Evolutionary conservation across 53 echinoderm and acorn worm genomes (phyloP).

Genomic region (Hippasteria phrygiana): DNA sequence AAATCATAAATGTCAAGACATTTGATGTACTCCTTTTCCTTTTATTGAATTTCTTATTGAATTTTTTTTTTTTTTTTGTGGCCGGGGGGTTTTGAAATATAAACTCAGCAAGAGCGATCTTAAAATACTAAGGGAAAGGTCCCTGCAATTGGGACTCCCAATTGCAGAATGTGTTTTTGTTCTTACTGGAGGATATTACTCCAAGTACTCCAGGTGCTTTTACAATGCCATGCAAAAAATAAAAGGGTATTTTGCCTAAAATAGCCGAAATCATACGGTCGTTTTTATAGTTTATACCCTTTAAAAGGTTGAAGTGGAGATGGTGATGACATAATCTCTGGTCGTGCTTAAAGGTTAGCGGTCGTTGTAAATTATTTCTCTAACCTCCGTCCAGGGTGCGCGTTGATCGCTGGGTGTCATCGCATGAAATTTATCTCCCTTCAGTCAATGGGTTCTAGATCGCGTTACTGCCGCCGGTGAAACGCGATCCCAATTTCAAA

Average conservation of each 20-base stretch:
- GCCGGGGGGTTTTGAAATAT: too few relatives aligned
- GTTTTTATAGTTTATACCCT: not conserved
- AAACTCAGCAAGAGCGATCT: not conserved
- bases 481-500: slow-evolving; percentile 49
- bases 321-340: not conserved
- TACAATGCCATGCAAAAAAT: not conserved
- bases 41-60: not conserved
- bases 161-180: not conserved
- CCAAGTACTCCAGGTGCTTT: not conserved
- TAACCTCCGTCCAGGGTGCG: not conserved
- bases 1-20: slow-evolving; percentile 24
- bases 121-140: not conserved
- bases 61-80: too few relatives aligned
- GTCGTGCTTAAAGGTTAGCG: slow-evolving; percentile 1
- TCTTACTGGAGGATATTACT: not conserved
- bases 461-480: slow-evolving; percentile 21
- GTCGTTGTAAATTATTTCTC: slow-evolving; percentile 18
- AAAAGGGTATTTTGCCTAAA: not conserved
- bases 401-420: slow-evolving; percentile 8
- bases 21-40: not conserved
- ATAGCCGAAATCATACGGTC: not conserved
- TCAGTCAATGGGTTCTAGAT: slow-evolving; percentile 25
- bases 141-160: too few relatives aligned
- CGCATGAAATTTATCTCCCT: slow-evolving; percentile 19
- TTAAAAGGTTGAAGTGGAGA: not conserved